phyloP scores from a whole-genome alignment of 1,140 invertebrate species.

The Adelges cooleyi region DNA sequence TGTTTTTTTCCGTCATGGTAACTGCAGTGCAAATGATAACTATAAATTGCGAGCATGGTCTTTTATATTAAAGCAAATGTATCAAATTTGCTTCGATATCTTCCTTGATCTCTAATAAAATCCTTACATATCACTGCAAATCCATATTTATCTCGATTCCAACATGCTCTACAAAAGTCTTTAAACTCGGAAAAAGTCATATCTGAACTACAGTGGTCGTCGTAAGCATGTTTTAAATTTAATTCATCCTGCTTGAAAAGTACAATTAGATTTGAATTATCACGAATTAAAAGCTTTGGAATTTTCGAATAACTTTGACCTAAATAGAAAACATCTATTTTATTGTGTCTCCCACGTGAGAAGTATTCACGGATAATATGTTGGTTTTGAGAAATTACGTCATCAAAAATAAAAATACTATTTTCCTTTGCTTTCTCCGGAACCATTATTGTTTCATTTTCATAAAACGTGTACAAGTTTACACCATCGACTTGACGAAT shows the following conservation, averaged over 20 bases:
- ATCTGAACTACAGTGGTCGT: slow-evolving; percentile 38
- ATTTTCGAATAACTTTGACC: slow-evolving; percentile 38
- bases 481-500: slow-evolving; percentile 33
- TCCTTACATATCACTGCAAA: no score
- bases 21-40: no score
- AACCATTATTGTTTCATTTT: no score
- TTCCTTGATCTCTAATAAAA: no score
- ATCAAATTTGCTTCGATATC: no score
- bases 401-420: slow-evolving; percentile 39
- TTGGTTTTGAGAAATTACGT: slow-evolving; percentile 34
- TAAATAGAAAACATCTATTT: slow-evolving; percentile 39
- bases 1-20: no score
- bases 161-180: no score
- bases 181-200: no score
- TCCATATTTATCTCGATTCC: no score
- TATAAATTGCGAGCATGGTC: no score
- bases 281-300: slow-evolving; percentile 38
- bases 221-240: slow-evolving; percentile 39
- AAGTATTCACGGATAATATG: slow-evolving; percentile 36
- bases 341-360: slow-evolving; percentile 37
- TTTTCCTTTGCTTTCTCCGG: no score
- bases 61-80: no score
- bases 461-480: slow-evolving; percentile 4
- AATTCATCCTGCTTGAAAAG: slow-evolving; percentile 39
- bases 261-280: slow-evolving; percentile 39